A percentile compares a stretch with the other conserved stretches of the same genome.
Conservation (phyloP, 2,113 vertebrate genomes). For the Galbula dea region DNA sequence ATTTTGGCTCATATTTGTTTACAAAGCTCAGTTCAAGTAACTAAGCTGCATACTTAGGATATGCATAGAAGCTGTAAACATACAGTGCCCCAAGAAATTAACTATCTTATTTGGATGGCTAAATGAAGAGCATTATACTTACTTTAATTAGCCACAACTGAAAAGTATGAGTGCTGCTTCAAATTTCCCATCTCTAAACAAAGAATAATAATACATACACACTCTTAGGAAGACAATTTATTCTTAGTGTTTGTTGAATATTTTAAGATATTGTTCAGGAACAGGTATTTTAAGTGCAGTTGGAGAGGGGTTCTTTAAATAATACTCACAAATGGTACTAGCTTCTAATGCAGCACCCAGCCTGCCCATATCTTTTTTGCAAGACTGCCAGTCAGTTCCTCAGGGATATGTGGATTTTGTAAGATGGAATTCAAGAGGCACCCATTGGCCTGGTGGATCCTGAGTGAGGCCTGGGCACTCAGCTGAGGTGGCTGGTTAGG, state of each 20-base stretch:
- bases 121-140: not conserved
- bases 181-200: not conserved
- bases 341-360: not conserved
- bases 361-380: not conserved
- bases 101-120: not conserved
- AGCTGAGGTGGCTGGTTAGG: rapidly evolving
- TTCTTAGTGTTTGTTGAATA: not conserved
- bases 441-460: not conserved
- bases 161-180: not conserved
- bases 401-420: not conserved
- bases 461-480: not conserved
- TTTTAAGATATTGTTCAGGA: not conserved
- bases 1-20: constrained; percentile 51
- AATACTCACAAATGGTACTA: not conserved
- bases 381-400: not conserved
- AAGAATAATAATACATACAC: not conserved
- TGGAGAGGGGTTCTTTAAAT: not conserved
- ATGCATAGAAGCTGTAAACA: not conserved
- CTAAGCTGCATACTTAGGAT: not conserved
- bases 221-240: not conserved
- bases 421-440: not conserved
- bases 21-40: constrained; percentile 14
- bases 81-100: not conserved
- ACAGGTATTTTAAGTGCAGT: not conserved
- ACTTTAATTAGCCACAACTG: not conserved